Evolutionary conservation across 2,888 invertebrate species (phyloP), one percentile per base, ranked within the genome.

Genomic region (Melolontha melolontha): DNA sequence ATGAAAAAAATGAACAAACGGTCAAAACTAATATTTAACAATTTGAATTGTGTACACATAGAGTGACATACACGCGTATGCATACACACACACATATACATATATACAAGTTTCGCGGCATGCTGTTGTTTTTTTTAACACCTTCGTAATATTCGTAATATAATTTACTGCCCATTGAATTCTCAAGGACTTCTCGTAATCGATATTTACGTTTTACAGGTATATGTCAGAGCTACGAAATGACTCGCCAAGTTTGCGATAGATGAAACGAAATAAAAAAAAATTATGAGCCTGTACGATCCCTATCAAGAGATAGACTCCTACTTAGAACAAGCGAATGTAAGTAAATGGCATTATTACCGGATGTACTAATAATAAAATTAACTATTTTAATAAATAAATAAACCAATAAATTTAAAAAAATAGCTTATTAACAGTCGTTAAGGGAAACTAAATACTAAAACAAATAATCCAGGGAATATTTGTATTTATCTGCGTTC

Each of bases 301-400:
- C 84, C 84, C 64, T 85, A 85, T 77, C 78, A 80, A 74, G 85
- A 85, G 76, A 77, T 86, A 68, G 84, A 85, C 74, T 82, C 83
- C 59, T 85, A 84, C 79, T 79, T 86, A 71, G 82, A 85, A 79
- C 83, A 85, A 80, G 84, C 83, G 66, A 80, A 82, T 75, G 85
- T 85, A 78, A 82, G 83, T 81, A 62, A 49, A 55, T 66, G 59
- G 64, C 22, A 66, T n/a, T 41, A 64, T 49, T 69, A 22, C 39
- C 47, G 64, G 57, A 57, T 42, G 42, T 40, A 22, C 22, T 50
- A 22, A 50, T 50, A 62, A 62, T 51, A 66, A 65, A 68, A 68
- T 59, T 68, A 16, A 65, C 17, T 44, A 54, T 52, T 44, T 41
- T 52, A 49, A 22, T 22, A 22, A 22, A 22, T 22, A 22, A 1